Base-by-base conservation (phyloP, 2,888 invertebrate species). In the Phortica magna region DNA sequence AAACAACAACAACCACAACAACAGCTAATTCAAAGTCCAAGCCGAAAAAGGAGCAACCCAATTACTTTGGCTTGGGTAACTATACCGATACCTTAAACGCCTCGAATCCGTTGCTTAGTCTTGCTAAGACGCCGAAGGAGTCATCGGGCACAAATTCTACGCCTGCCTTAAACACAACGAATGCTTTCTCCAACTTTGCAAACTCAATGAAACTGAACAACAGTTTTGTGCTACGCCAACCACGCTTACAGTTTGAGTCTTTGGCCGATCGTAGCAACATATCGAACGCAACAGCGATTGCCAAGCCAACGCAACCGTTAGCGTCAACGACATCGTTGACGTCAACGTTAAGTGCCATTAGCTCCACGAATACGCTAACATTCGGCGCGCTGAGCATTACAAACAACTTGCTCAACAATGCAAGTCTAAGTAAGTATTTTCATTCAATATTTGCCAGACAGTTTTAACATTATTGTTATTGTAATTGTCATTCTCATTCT, bases 241-340 rank as follows among this genome's bases (percentile, higher is more conserved):
- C 92, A 2, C 90, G 90, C 5, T 78, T 92, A 74, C 91, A 91
- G 78, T 90, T 91, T 77, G 89, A 91, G 73, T 84, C 85, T 9
- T 68, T 78, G 74, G 85, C 81, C 64, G 82, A 82, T n/a, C 82
- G 84, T 14, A 76, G 53, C 48, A 79, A 72, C 19, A 67, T 78
- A 10, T 82, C 82, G 79, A 76, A 73, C 1, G 75, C 76, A 6
- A 77, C 61, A 22, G 3, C 19, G 19, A 22, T 55, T 39, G 17
- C 55, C 17, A 5, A 73, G 17, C 48, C 14, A 14, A 12, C 48
- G 48, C 48, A 3, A 48, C 48, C 80, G 43, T 79, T 80, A 14
- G 67, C 82, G 70, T n/a, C n/a, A n/a, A n/a, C n/a, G n/a, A n/a
- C n/a, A n/a, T n/a, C n/a, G n/a, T n/a, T n/a, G n/a, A n/a, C n/a